Percentiles rank a stretch among this genome's conserved stretches.
These are phyloP conservation scores for Eupsilia transversa DNA, from an alignment of 2,888 invertebrate species.

Conservation along the genomic window DNA sequence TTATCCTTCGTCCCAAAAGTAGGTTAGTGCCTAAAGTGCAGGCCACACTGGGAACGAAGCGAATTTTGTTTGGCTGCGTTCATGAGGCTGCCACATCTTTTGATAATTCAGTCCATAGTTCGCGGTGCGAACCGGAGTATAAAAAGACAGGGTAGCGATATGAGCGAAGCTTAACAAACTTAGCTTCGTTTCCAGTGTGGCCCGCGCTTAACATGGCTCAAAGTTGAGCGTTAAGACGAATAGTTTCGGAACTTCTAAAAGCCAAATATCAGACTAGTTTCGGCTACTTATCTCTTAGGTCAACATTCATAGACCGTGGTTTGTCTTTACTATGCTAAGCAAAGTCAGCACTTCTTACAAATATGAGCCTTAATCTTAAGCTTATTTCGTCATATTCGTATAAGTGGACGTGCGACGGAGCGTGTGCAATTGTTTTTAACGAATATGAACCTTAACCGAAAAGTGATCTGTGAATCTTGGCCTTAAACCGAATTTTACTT, in stretches of 20 bases:
- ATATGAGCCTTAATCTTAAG: not conserved
- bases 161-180: too few relatives aligned
- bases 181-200: too few relatives aligned
- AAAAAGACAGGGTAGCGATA: too few relatives aligned
- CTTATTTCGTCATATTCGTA: too few relatives aligned
- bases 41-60: too few relatives aligned
- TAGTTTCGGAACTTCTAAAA: constrained; percentile 28
- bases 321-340: not conserved
- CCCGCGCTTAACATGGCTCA: not conserved
- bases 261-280: constrained; percentile 12
- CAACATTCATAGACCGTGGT: not conserved
- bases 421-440: not conserved
- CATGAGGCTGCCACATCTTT: too few relatives aligned
- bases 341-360: not conserved
- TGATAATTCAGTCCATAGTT: too few relatives aligned
- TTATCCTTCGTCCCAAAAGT: too few relatives aligned
- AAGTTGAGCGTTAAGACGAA: constrained; percentile 16
- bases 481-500: constrained; percentile 8
- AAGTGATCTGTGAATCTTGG: not conserved
- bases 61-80: too few relatives aligned
- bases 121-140: too few relatives aligned
- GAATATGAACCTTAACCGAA: not conserved
- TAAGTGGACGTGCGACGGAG: too few relatives aligned
- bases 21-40: too few relatives aligned
- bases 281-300: not conserved